Percentiles rank a stretch among this genome's conserved stretches.
Evolutionary conservation across 2,888 invertebrate genomes (phyloP).

Genomic region (Emesis furor): DNA sequence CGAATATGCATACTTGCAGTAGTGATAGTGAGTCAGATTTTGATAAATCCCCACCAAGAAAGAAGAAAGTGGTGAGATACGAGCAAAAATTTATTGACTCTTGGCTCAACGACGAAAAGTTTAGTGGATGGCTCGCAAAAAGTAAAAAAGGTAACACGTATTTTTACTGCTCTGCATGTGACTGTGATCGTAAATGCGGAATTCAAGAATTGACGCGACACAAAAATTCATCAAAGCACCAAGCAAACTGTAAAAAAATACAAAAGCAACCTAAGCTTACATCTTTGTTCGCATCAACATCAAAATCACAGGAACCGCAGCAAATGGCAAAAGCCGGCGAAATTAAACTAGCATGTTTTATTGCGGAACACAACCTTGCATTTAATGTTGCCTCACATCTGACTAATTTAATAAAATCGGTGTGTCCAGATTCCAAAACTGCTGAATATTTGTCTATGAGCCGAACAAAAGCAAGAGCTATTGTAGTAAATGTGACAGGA

Average conservation of each 20-base stretch:
- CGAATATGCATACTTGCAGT: slow-evolving; percentile 25
- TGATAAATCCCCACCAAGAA: slow-evolving; percentile 30
- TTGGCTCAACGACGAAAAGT: slow-evolving; percentile 19
- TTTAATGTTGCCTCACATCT: slow-evolving; percentile 70
- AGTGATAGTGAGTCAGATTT: slow-evolving; percentile 16
- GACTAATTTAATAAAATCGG: slow-evolving; percentile 56
- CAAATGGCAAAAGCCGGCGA: slow-evolving; percentile 59
- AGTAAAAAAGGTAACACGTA: slow-evolving; percentile 27
- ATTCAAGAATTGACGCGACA: slow-evolving; percentile 4
- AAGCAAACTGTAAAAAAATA: slow-evolving; percentile 21
- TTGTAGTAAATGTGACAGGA: slow-evolving; percentile 31
- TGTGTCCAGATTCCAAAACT: slow-evolving; percentile 67
- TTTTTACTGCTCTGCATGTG: slow-evolving; percentile 35
- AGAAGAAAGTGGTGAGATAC: slow-evolving; percentile 4
- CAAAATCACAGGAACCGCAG: slow-evolving; percentile 59
- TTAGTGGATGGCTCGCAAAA: too few relatives aligned
- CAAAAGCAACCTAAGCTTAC: slow-evolving; percentile 39
- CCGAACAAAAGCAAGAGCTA: too few relatives aligned
- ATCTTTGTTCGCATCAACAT: slow-evolving; percentile 31
- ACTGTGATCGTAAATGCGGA: slow-evolving; percentile 34
- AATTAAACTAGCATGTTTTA: slow-evolving; percentile 68
- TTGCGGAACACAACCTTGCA: slow-evolving; percentile 68
- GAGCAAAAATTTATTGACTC: slow-evolving; percentile 38
- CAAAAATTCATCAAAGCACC: slow-evolving; percentile 24
- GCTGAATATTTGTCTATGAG: slow-evolving; percentile 42